Conservation (phyloP, 2,888 invertebrate species). For the Norana najaformis region DNA sequence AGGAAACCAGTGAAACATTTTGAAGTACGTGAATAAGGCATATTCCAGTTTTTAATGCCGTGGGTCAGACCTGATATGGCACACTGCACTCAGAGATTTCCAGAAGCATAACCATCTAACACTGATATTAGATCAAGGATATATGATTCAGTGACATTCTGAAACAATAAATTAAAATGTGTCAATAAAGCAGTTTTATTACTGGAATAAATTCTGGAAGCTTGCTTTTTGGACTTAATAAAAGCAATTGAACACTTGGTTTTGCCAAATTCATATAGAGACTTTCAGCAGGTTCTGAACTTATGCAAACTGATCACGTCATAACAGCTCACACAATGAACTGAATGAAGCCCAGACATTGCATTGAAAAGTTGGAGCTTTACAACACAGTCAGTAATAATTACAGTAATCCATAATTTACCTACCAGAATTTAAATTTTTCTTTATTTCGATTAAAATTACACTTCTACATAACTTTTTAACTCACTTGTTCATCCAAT, state of each 20-base stretch:
- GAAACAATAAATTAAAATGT: background rate
- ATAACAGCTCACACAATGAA: no score
- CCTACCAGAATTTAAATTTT: no score
- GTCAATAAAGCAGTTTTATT: background rate
- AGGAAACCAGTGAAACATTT: slow-evolving; percentile 15
- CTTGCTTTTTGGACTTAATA: background rate
- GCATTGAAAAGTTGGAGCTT: no score
- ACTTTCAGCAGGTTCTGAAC: background rate
- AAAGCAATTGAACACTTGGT: background rate
- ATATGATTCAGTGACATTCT: background rate
- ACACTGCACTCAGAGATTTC: background rate
- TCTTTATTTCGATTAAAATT: no score
- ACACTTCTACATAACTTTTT: no score
- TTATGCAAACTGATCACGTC: no score
- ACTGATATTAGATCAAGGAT: background rate
- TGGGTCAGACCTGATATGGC: background rate
- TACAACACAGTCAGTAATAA: no score
- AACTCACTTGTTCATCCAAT: no score
- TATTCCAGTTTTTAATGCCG: background rate
- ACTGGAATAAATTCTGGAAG: background rate
- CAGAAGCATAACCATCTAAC: background rate
- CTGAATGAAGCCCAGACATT: no score
- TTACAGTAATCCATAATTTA: no score
- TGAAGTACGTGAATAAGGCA: background rate
- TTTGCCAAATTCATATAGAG: background rate